Evolutionary conservation across 2,888 invertebrate genomes (phyloP).

Genomic region (Parasteatoda lunata): DNA sequence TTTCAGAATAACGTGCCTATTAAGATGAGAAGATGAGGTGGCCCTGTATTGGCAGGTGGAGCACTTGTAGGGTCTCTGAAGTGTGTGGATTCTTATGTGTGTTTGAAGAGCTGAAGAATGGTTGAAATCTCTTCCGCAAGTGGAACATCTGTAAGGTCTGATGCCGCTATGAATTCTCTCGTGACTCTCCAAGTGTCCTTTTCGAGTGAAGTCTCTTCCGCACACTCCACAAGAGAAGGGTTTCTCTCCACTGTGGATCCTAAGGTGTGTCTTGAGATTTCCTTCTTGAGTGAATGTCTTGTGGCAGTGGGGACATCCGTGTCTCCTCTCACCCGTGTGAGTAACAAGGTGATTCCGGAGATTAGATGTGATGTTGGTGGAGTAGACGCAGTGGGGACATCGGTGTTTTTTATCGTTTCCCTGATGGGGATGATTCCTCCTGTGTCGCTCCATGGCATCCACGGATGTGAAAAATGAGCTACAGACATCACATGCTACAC

Average conservation of each 20-base stretch:
- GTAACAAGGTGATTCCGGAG: not conserved
- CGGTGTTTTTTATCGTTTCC: conserved; percentile 10
- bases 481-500: conserved; percentile 16
- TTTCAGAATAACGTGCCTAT: not conserved
- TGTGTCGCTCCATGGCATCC: conserved; percentile 8
- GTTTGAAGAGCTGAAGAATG: not conserved
- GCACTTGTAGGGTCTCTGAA: conserved; percentile 35
- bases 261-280: not conserved
- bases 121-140: not conserved
- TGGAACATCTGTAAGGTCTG: not conserved
- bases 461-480: conserved; percentile 13
- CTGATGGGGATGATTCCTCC: conserved; percentile 9
- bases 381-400: conserved; percentile 26
- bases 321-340: conserved; percentile 26
- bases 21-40: not conserved
- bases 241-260: conserved; percentile 25
- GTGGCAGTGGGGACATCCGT: conserved; percentile 21
- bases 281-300: not conserved
- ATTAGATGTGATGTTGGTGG: not conserved
- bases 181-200: not conserved
- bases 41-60: conserved; percentile 23
- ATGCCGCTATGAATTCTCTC: not conserved
- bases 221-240: not conserved
- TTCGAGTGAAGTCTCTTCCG: not conserved
- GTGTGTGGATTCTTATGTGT: conserved; percentile 22